Conservation (phyloP, 2,888 invertebrate species). For the Mylabris sibirica region DNA sequence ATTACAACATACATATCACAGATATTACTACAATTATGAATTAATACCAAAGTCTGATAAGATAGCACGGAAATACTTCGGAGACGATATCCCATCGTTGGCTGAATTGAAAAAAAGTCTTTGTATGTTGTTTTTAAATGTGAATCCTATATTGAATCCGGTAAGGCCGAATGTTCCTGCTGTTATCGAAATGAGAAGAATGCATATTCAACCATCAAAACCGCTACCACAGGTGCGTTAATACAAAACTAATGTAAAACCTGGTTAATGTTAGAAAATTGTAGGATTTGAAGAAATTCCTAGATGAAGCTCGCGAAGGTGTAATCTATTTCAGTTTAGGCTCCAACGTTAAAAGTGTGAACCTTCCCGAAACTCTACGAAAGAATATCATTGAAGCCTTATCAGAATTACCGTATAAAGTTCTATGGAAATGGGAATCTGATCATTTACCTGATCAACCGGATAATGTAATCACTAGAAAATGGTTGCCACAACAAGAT, state of each 20-base stretch:
- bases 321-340: conserved; percentile 57
- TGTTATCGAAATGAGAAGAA: conserved; percentile 49
- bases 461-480: conserved; percentile 36
- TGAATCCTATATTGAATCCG: conserved; percentile 51
- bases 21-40: conserved; percentile 33
- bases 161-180: conserved; percentile 52
- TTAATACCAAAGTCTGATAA: conserved; percentile 44
- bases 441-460: conserved; percentile 33
- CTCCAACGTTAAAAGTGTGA: conserved; percentile 43
- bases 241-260: background rate
- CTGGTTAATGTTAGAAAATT: background rate
- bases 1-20: conserved; percentile 31
- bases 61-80: conserved; percentile 52
- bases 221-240: conserved; percentile 50
- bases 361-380: conserved; percentile 27
- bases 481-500: conserved; percentile 45
- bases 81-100: conserved; percentile 52
- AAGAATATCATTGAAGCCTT: conserved; percentile 34
- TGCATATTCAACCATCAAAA: conserved; percentile 49
- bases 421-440: conserved; percentile 42
- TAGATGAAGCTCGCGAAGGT: conserved; percentile 51
- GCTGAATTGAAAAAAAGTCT: conserved; percentile 52
- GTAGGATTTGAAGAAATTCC: conserved; percentile 45
- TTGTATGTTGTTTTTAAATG: conserved; percentile 52
- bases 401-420: conserved; percentile 33